phyloP scores from a whole-genome alignment of 1,140 invertebrate species.

The Drosophila murphyi region DNA sequence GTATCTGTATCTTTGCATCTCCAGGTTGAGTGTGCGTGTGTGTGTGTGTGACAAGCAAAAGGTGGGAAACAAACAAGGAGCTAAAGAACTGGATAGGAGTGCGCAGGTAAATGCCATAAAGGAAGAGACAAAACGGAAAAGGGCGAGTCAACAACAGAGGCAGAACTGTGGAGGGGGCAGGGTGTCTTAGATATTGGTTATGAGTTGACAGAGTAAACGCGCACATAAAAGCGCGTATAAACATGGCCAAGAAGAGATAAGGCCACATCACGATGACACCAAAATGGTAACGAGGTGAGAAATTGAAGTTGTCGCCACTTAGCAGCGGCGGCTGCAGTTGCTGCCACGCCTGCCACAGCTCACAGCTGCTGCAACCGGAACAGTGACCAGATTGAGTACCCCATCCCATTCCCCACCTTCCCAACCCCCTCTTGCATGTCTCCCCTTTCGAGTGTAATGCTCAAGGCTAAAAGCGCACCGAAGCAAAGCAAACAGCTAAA shows the following conservation, averaged over 20 bases:
- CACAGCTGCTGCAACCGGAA: conserved; percentile 16
- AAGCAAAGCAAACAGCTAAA: conserved; percentile 30
- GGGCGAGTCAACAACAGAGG: conserved; percentile 12
- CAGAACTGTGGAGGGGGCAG: neutral
- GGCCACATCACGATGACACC: conserved; percentile 17
- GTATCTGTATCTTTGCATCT: conserved; percentile 47
- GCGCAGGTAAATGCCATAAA: conserved; percentile 21
- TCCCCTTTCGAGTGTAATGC: conserved; percentile 1
- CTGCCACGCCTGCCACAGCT: conserved; percentile 11
- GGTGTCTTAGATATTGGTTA: conserved; percentile 23
- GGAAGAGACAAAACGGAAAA: conserved; percentile 40
- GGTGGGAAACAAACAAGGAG: conserved; percentile 61
- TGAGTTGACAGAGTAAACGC: conserved; percentile 50
- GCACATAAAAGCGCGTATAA: conserved; percentile 43
- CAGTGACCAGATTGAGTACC: neutral
- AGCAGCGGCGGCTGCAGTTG: conserved; percentile 1
- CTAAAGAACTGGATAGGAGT: conserved; percentile 9
- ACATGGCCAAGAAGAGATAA: conserved; percentile 49
- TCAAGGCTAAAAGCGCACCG: conserved; percentile 45
- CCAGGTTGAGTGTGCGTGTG: conserved; percentile 11
- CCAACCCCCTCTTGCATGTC: neutral
- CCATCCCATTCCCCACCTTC: too few relatives aligned
- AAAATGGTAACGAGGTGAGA: conserved; percentile 48
- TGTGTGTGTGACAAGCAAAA: conserved; percentile 40
- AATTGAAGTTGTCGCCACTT: conserved; percentile 31